Conservation (phyloP, 2,113 vertebrate genomes). For the Pheucticus melanocephalus region DNA sequence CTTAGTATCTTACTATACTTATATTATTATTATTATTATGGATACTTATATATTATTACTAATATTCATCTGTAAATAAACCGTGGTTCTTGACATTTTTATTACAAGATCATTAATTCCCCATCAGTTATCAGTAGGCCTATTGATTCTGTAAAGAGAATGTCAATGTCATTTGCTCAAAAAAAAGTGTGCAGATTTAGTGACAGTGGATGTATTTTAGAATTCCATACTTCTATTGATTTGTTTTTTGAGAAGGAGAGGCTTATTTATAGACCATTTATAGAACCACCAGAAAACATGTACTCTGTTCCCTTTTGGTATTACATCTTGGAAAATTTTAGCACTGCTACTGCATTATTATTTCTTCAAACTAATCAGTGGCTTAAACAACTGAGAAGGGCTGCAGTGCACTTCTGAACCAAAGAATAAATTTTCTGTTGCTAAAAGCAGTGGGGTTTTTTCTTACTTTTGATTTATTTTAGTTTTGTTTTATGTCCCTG, state of each 20-base stretch:
- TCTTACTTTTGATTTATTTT: not conserved
- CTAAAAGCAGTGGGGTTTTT: not conserved
- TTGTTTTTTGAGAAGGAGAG: not conserved
- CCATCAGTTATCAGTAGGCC: not conserved
- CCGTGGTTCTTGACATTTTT: not conserved
- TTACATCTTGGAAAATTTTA: not conserved
- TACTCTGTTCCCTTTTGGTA: not conserved
- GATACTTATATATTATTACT: too few relatives aligned
- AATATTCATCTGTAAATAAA: not conserved
- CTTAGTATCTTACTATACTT: not conserved
- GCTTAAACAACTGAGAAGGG: not conserved
- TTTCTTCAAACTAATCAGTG: not conserved
- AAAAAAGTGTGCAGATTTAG: not conserved
- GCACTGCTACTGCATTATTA: not conserved
- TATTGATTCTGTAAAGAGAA: not conserved
- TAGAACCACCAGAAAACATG: not conserved
- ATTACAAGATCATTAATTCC: not conserved
- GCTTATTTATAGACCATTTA: not conserved
- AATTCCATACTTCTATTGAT: not conserved
- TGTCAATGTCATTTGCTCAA: not conserved
- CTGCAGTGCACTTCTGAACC: not conserved
- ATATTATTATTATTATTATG: too few relatives aligned
- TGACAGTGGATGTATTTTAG: not conserved
- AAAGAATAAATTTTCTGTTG: not conserved
- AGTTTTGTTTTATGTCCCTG: not conserved